Base-by-base conservation (phyloP, 2,888 invertebrate species). In the Ichneumon xanthorius region DNA sequence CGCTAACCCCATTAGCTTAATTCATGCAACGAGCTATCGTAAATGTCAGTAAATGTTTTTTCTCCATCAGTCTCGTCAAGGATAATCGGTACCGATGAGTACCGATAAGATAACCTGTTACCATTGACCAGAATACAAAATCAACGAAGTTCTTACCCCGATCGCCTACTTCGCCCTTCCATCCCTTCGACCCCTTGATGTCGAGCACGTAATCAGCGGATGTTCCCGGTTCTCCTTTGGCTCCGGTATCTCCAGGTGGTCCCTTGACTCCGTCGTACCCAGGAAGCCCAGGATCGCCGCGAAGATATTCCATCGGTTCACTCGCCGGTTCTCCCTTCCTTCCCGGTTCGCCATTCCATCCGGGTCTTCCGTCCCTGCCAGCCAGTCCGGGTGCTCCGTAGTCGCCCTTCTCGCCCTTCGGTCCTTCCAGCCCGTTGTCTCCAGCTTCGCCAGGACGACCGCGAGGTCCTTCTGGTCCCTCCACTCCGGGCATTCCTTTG, bases 271-370 rank as follows among this genome's bases (percentile, higher is more conserved):
- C 95, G 0, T 86, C 80, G 0, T 5, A 11, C 4, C 93, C 94
- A 2, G 90, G 85, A 6, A 68, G 80, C 26, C 94, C 94, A 14
- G 89, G 88, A 73, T 95, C 95, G 48, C 96, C 95, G 4, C 94
- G 93, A 22, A 96, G 91, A 30, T 89, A 92, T 85, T 95, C 93
- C 86, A 94, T 94, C 0, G 95, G 94, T 5, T 95, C 93, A 37
- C 92, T 90, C 0, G 95, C 95, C 2, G 95, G 92, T 81, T 96
- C 96, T 86, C 96, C 97, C 90, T 95, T 95, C 19, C 88, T 82
- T 14, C 96, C 96, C 2, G 93, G 93, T 6, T 87, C 65, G 53
- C 95, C 95, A 80, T 94, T 90, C 79, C 88, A 88, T 26, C 95
- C 95, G 9, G 94, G 92, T 5, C 84, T 76, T 7, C 96, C 95